Evolutionary conservation across 2,113 vertebrate species (phyloP).

Genomic region (Megaceryle maxima): DNA sequence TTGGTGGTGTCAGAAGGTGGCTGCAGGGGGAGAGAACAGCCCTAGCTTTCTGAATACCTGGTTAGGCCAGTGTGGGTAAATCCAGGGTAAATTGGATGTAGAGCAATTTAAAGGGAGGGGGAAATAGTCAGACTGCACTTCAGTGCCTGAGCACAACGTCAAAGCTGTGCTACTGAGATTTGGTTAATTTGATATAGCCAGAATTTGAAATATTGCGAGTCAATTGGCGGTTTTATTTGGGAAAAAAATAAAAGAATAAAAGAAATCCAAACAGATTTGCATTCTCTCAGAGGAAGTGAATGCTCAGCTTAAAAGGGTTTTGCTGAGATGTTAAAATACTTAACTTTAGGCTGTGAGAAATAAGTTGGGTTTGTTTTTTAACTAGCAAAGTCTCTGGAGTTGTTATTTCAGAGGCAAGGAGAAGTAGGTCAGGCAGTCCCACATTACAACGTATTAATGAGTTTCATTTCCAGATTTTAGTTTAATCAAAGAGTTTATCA

Average conservation of each 20-base stretch:
- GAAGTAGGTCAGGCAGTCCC: conserved; percentile 5
- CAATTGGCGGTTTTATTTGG: too few species aligned
- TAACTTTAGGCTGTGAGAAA: conserved; percentile 3
- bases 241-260: background rate
- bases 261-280: background rate
- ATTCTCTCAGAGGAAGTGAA: conserved; percentile 20
- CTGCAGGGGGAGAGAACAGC: too few species aligned
- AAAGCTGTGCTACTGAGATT: too few species aligned
- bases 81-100: too few species aligned
- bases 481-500: background rate
- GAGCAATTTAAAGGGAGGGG: too few species aligned
- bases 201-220: too few species aligned
- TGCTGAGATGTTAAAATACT: conserved; percentile 3
- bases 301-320: conserved; percentile 6
- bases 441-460: background rate
- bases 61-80: too few species aligned
- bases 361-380: conserved; percentile 15
- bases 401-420: background rate
- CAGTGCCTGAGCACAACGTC: too few species aligned
- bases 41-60: too few species aligned
- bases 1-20: too few species aligned
- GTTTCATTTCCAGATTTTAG: background rate
- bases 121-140: too few species aligned
- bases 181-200: too few species aligned
- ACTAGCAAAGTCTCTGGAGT: background rate